These are phyloP conservation scores for Sphenopsis melanotis DNA, from an alignment of 2,797 vertebrate genomes.

Conservation along the genomic window DNA sequence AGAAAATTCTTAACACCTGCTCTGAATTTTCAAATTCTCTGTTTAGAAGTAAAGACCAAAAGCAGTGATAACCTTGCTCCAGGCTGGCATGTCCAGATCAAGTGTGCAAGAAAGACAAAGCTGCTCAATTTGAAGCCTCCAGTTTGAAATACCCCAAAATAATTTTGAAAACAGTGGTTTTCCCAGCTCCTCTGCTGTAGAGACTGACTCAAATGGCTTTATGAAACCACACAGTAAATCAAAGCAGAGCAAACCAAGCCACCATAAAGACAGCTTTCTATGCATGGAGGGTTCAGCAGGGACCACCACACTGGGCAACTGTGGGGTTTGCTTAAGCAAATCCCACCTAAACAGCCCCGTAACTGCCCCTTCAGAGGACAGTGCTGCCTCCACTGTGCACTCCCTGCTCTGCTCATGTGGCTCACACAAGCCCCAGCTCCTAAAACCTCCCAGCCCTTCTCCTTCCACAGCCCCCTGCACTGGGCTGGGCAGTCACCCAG, in stretches of 20 bases:
- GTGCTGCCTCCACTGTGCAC: neutral
- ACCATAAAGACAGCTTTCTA: neutral
- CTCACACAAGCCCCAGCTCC: neutral
- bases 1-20: neutral
- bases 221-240: neutral
- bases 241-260: neutral
- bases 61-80: neutral
- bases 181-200: accelerated
- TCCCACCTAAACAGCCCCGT: accelerated
- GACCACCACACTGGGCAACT: neutral
- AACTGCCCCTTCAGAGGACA: neutral
- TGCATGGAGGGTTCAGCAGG: accelerated
- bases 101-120: neutral
- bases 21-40: neutral
- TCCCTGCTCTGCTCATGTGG: accelerated
- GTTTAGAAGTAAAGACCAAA: neutral
- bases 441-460: neutral
- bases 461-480: neutral
- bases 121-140: neutral
- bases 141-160: neutral
- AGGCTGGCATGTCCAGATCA: neutral
- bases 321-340: neutral
- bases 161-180: neutral
- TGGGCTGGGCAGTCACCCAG: neutral
- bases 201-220: neutral